Percentiles rank a stretch among this genome's conserved stretches.
These are phyloP conservation scores for Exocentrus adspersus DNA, from an alignment of 2,888 invertebrate species.

Conservation along the genomic window DNA sequence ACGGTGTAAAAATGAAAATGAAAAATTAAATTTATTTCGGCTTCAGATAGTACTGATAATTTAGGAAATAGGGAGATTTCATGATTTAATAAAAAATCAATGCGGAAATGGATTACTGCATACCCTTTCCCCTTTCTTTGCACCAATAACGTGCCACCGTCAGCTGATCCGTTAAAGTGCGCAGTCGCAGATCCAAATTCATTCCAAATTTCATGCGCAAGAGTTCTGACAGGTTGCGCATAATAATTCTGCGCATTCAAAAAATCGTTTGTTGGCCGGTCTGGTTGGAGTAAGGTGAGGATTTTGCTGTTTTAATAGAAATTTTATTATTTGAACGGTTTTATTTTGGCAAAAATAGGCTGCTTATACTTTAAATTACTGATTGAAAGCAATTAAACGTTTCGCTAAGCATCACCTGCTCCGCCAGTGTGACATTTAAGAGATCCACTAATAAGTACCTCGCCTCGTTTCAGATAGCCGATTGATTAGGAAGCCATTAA, in stretches of 20 bases:
- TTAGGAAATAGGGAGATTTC: too few species aligned
- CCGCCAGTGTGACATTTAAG: not conserved
- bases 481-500: constrained; percentile 50
- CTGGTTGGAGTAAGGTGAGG: constrained; percentile 57
- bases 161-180: constrained; percentile 1
- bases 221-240: constrained; percentile 10
- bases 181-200: not conserved
- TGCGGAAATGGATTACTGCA: not conserved
- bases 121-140: too few species aligned
- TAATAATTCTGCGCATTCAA: constrained; percentile 3
- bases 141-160: too few species aligned
- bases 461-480: constrained; percentile 48
- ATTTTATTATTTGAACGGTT: constrained; percentile 7
- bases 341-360: not conserved
- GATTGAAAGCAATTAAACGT: too few species aligned
- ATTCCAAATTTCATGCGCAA: not conserved
- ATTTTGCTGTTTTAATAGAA: constrained; percentile 30
- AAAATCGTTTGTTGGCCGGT: constrained; percentile 71
- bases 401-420: constrained; percentile 7
- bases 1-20: too few species aligned
- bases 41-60: too few species aligned
- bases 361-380: too few species aligned
- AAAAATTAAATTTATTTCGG: too few species aligned
- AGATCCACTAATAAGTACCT: not conserved
- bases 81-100: too few species aligned